Evolutionary conservation across 2,888 invertebrate species (phyloP), one percentile per base, ranked within the genome.

Genomic region (Lamproptera curius): DNA sequence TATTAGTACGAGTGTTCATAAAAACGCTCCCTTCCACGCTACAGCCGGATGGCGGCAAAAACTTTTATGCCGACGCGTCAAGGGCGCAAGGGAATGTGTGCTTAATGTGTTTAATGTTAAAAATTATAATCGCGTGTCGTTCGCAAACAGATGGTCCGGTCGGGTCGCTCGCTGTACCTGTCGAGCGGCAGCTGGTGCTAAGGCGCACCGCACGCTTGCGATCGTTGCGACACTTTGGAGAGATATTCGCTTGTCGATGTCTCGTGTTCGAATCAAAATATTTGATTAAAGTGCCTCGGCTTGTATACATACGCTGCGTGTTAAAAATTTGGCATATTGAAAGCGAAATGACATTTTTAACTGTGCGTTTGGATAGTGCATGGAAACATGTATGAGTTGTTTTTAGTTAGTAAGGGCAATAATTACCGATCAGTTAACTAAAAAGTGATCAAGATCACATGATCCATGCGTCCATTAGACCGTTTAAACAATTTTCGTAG

Each of bases 1-100:
- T 79, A 78, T 79, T 79, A 78, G 71, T 75, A 79, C 76, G 73
- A 75, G 76, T 77, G 73, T 78, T 73, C 75, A 78, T 76, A 78
- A 77, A 77, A 75, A 58, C 56, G 52, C 53, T 62, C 54, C 56
- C 57, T 53, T 61, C 56, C 58, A 57, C 57, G 54, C 50, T 46
- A 34, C 44, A 54, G 54, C 62, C 62, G 64, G 63, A 65, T 63
- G 59, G 55, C 48, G 53, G 60, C 61, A 58, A 64, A 65, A 67
- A 65, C 57, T 63, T 62, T 59, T 57, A 58, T 59, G 56, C 56
- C 53, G 53, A 51, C 54, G 52, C 52, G 55, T 56, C 46, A 28
- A 42, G 42, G 23, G n/a, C 38, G 34, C 47, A 42, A 26, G 45
- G 41, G 42, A 51, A 43, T 50, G 5, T 52, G 20, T 16, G 20